A percentile compares a stretch with the other conserved stretches of the same genome.
Conservation (phyloP, 2,113 vertebrate genomes). For the Heterotis niloticus region DNA sequence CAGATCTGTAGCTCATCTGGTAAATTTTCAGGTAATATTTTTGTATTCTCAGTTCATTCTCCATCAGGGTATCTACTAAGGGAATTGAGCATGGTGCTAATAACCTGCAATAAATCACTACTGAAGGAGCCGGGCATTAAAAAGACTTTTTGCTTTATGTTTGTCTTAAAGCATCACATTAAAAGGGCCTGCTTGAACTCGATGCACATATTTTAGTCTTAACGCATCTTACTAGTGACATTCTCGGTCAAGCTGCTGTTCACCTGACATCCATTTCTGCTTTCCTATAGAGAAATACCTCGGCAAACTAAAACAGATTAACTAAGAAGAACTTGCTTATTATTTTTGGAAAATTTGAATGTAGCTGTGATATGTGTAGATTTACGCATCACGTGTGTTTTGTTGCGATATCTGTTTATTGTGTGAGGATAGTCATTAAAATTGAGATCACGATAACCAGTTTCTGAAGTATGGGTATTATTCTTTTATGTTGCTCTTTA, state of each 20-base stretch:
- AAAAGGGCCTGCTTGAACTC: constrained; percentile 75
- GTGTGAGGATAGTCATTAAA: constrained; percentile 3
- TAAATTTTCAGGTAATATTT: constrained; percentile 37
- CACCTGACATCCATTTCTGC: background rate
- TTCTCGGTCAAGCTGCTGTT: constrained; percentile 33
- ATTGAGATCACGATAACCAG: background rate
- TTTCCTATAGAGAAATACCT: background rate
- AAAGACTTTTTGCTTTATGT: constrained; percentile 33
- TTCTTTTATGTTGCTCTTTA: background rate
- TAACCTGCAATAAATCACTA: constrained; percentile 22
- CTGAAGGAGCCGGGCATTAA: background rate
- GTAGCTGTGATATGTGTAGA: background rate
- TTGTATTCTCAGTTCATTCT: constrained; percentile 21
- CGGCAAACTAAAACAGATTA: background rate
- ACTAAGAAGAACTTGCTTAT: background rate
- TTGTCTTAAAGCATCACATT: constrained; percentile 50
- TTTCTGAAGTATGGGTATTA: background rate
- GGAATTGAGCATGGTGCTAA: constrained; percentile 27
- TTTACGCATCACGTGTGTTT: background rate
- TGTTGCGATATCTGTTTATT: background rate
- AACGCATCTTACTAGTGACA: constrained; percentile 43
- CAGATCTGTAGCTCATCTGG: constrained; percentile 29
- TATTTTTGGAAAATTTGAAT: background rate
- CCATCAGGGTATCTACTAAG: constrained; percentile 22
- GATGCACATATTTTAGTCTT: constrained; percentile 56